These are phyloP conservation scores for Eurypyga helias DNA, from an alignment of 2,113 vertebrate species.

Conservation along the genomic window DNA sequence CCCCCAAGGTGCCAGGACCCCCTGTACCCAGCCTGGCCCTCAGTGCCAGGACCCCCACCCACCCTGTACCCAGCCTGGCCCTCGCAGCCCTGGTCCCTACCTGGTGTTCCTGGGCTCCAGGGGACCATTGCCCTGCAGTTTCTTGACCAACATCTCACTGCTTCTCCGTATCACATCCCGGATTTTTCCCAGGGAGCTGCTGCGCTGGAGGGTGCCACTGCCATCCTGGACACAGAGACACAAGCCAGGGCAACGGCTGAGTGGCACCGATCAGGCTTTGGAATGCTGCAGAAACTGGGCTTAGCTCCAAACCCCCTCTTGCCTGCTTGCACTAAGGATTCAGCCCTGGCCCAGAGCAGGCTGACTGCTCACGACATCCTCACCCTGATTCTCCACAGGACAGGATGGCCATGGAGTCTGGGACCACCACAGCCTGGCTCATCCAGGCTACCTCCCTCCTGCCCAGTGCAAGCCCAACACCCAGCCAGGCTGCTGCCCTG, in stretches of 20 bases:
- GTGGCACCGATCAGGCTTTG: background rate
- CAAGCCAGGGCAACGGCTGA: background rate
- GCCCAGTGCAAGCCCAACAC: background rate
- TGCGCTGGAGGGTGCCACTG: conserved; percentile 88
- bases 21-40: no score
- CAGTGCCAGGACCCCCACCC: background rate
- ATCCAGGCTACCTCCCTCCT: background rate
- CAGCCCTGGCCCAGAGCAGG: background rate
- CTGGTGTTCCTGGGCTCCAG: conserved; percentile 84
- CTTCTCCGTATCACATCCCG: conserved; percentile 91
- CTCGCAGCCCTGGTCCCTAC: background rate
- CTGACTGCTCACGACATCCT: background rate
- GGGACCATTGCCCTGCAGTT: conserved; percentile 89
- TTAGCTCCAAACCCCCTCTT: background rate
- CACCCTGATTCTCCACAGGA: background rate
- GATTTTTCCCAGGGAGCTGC: conserved; percentile 92
- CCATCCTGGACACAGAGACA: conserved; percentile 86
- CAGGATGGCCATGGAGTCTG: rapidly evolving
- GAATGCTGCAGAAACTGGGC: background rate
- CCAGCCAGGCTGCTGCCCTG: background rate
- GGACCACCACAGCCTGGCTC: background rate
- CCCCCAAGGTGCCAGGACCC: background rate
- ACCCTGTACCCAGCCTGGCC: rapidly evolving
- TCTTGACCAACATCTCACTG: conserved; percentile 96
- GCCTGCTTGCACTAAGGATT: background rate